Conservation (phyloP, 2,888 invertebrate genomes). For the Apodemia duryi region DNA sequence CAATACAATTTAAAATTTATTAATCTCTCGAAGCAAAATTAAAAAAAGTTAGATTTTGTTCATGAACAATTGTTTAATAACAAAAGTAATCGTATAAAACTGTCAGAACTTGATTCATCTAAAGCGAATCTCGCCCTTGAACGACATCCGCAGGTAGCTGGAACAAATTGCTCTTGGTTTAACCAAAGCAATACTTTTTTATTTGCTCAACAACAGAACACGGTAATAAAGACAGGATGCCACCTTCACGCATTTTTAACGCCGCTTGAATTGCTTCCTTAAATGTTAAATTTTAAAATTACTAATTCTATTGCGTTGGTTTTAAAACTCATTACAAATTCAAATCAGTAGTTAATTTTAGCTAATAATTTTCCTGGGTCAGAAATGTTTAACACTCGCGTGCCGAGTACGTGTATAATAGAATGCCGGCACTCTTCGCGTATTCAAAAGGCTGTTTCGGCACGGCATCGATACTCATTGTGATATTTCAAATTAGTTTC, state of each 20-base stretch:
- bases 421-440: conserved; percentile 55
- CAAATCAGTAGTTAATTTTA: conserved; percentile 11
- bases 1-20: too few species aligned
- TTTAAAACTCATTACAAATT: conserved; percentile 13
- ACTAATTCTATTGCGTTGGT: conserved; percentile 1
- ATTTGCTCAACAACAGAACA: conserved; percentile 53
- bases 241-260: conserved; percentile 66
- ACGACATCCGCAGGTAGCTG: conserved; percentile 72
- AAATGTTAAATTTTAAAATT: conserved; percentile 34
- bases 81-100: conserved; percentile 1
- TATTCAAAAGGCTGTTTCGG: conserved; percentile 69
- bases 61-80: background rate
- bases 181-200: conserved; percentile 53
- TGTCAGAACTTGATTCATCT: conserved; percentile 37
- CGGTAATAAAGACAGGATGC: conserved; percentile 68
- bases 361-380: conserved; percentile 13
- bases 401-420: conserved; percentile 58
- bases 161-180: conserved; percentile 61
- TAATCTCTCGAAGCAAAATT: too few species aligned
- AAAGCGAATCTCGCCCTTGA: conserved; percentile 70
- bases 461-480: conserved; percentile 72
- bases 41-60: too few species aligned
- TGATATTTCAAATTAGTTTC: conserved; percentile 78
- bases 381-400: conserved; percentile 36
- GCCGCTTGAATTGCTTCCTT: conserved; percentile 60